Base-by-base conservation (phyloP, 2,888 invertebrate genomes). In the Xanthostigma xanthostigma region DNA sequence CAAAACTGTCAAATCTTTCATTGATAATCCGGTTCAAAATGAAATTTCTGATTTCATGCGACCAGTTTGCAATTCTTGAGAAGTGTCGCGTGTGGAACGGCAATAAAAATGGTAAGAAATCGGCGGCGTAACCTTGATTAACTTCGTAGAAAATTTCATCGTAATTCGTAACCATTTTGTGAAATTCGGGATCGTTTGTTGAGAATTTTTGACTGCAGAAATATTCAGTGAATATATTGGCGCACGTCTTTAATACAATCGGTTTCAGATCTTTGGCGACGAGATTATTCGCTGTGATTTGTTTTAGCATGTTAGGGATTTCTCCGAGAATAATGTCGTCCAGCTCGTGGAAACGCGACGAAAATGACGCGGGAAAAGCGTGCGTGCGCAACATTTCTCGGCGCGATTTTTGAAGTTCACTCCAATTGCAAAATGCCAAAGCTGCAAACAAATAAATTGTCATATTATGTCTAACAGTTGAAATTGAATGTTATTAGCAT, bases 401-500 rank as follows among this genome's bases (percentile, higher is more conserved):
- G 9, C 79, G 67, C 1, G 66, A 62, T 56, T 76, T 78, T 55
- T 81, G 81, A 0, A 76, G 62, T 11, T 75, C 72, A 9, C 79
- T 79, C 78, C 79, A 81, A 59, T 81, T 73, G 61, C 79, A 79
- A 57, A 81, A 77, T n/a, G 80, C 81, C 54, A 81, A 63, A 48
- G 81, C 81, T 81, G 60, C 2, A 62, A 63, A 48, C 53, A 53
- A 56, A 53, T 50, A 52, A 50, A 51, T 39, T 39, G 12, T 39
- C 14, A 13, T 39, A 14, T 38, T 9, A n/a, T 13, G 11, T 14
- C 12, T 13, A 46, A 40, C 6, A 27, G 27, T 35, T 33, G 9
- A 27, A 46, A 27, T 14, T 36, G 17, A 37, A 37, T 45, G 9
- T 45, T 45, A 36, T n/a, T 13, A n/a, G n/a, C n/a, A n/a, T n/a